Percentiles rank a stretch among this genome's conserved stretches.
These are phyloP conservation scores for Hyles lineata DNA, from an alignment of 2,888 invertebrate genomes.

Conservation along the genomic window DNA sequence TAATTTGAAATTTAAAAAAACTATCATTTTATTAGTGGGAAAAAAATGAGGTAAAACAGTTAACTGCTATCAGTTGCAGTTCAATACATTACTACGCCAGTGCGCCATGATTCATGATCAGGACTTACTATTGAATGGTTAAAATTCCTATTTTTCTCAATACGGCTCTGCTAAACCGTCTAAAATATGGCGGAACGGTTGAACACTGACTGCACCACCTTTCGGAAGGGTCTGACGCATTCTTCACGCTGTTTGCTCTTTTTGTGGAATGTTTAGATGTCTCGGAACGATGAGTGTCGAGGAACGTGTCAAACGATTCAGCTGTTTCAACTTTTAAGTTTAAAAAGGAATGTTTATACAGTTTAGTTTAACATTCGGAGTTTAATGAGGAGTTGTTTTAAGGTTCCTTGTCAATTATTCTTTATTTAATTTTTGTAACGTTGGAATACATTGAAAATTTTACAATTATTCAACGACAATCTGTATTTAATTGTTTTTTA, in stretches of 20 bases:
- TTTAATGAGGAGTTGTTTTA: too few relatives aligned
- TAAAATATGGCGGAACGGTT: conserved; percentile 56
- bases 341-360: conserved; percentile 7
- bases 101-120: too few relatives aligned
- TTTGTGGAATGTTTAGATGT: conserved; percentile 42
- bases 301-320: conserved; percentile 29
- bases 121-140: neutral
- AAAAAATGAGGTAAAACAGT: too few relatives aligned
- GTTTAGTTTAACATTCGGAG: neutral
- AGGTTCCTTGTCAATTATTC: neutral
- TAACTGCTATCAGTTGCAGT: too few relatives aligned
- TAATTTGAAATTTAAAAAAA: too few relatives aligned
- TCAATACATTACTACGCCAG: too few relatives aligned
- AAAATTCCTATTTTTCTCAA: neutral
- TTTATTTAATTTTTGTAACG: too few relatives aligned
- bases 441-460: too few relatives aligned
- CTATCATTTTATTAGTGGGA: too few relatives aligned
- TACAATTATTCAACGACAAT: too few relatives aligned
- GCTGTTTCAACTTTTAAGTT: conserved; percentile 12
- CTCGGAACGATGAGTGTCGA: conserved; percentile 40
- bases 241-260: conserved; percentile 52
- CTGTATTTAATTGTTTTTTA: too few relatives aligned
- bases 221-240: conserved; percentile 61
- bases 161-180: conserved; percentile 35
- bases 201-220: conserved; percentile 63